Conservation (phyloP, 2,113 vertebrate genomes). For the Xerus inauris region DNA sequence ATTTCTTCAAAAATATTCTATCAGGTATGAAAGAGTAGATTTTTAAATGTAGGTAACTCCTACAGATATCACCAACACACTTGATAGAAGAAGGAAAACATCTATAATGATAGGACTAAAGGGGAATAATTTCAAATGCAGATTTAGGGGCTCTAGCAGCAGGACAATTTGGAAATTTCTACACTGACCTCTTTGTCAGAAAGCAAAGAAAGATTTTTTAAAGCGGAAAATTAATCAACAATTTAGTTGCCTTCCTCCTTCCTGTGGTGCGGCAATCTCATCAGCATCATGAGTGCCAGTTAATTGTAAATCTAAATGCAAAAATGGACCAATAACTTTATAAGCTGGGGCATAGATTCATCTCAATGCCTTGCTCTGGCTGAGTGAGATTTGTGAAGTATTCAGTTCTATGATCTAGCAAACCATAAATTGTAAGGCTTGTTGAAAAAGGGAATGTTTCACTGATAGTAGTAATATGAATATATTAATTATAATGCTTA, state of each 20-base stretch:
- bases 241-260: neutral
- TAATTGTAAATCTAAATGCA: neutral
- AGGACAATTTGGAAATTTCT: conserved; percentile 24
- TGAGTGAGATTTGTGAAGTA: conserved; percentile 1
- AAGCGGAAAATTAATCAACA: neutral
- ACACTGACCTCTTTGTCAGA: neutral
- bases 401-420: neutral
- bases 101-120: neutral
- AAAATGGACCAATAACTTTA: neutral
- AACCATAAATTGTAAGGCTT: conserved; percentile 19
- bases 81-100: neutral
- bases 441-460: neutral
- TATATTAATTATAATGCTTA: conserved; percentile 39
- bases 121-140: neutral
- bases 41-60: neutral
- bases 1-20: conserved; percentile 29
- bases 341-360: neutral
- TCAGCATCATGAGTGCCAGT: neutral
- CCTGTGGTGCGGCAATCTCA: neutral
- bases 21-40: neutral
- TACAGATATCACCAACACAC: neutral
- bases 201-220: conserved; percentile 5
- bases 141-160: neutral
- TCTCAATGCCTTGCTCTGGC: neutral
- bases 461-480: neutral